Evolutionary conservation across 2,113 vertebrate species (phyloP), one percentile per base, ranked within the genome.

Genomic region (Sander vitreus): DNA sequence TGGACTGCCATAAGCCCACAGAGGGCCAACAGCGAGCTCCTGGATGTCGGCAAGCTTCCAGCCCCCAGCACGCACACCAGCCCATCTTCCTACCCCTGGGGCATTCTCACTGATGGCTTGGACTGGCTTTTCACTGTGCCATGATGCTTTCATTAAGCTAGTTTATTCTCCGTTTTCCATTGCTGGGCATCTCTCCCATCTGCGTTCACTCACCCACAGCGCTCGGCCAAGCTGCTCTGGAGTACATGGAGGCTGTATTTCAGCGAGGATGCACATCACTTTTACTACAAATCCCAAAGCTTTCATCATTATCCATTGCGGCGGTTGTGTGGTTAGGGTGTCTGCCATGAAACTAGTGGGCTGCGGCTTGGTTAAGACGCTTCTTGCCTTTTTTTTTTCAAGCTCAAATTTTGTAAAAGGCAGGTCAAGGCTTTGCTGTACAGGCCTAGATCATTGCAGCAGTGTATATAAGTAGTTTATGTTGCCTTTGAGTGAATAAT

Each of bases 71-170:
- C 85, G 92, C 93, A 94, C 88, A 92, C 91, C 91, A 93, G 91
- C 90, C 91, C 94, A 95, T 95, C 94, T 93, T 95, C 93, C 94
- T 94, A 94, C 90, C 93, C 92, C 72, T 55, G 66, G 93, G 91
- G 87, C 82, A 85, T 91, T 90, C 93, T 91, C 91, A 92, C 89
- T 93, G 85, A 94, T 91, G 89, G 90, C 92, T 91, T 90, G 86
- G 77, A 87, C 84, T 85, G 90, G 79, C 88, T 92, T 92, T 93
- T 92, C 83, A 81, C 89, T 91, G 89, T 88, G 89, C 89, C 94
- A 95, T 93, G 85, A 89, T 94, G 93, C 85, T 95, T 95, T 95
- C 94, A 95, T 95, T 95, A 95, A 85, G 84, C 89, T 82, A 84
- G 90, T 94, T 95, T 93, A 94, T 85, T 90, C 93, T 84, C 83